phyloP scores from a whole-genome alignment of 2,888 invertebrate genomes.

The Toxonevra muliebris region DNA sequence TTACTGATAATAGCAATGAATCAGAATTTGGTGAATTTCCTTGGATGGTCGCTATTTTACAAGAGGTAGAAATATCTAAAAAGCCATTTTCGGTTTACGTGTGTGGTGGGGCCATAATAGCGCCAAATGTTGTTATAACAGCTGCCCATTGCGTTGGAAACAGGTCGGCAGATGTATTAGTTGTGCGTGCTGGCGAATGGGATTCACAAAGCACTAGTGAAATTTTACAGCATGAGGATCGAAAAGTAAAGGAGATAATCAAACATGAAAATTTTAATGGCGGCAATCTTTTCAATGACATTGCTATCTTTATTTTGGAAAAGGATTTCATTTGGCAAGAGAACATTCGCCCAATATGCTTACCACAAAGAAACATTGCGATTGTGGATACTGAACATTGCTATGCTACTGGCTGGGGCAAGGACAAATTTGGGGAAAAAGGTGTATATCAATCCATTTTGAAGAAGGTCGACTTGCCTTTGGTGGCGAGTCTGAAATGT shows the following conservation, averaged over 20 bases:
- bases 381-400: conserved; percentile 56
- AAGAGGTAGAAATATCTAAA: conserved; percentile 45
- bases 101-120: conserved; percentile 60
- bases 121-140: conserved; percentile 74
- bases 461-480: conserved; percentile 78
- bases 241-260: conserved; percentile 69
- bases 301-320: conserved; percentile 75
- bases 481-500: conserved; percentile 68
- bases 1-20: conserved; percentile 71
- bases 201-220: conserved; percentile 80
- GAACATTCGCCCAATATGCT: conserved; percentile 77
- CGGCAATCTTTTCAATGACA: conserved; percentile 76
- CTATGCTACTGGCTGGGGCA: conserved; percentile 62
- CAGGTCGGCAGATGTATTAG: conserved; percentile 49
- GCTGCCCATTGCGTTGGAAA: conserved; percentile 79
- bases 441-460: conserved; percentile 72
- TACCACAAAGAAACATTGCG: conserved; percentile 67
- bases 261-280: conserved; percentile 73
- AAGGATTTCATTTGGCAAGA: conserved; percentile 69
- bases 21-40: conserved; percentile 67
- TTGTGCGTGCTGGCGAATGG: conserved; percentile 82
- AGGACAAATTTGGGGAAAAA: conserved; percentile 54
- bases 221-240: conserved; percentile 75
- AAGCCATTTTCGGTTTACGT: conserved; percentile 65
- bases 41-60: conserved; percentile 68